phyloP scores from a whole-genome alignment of 2,797 vertebrate genomes.

The Thamnophis elegans region DNA sequence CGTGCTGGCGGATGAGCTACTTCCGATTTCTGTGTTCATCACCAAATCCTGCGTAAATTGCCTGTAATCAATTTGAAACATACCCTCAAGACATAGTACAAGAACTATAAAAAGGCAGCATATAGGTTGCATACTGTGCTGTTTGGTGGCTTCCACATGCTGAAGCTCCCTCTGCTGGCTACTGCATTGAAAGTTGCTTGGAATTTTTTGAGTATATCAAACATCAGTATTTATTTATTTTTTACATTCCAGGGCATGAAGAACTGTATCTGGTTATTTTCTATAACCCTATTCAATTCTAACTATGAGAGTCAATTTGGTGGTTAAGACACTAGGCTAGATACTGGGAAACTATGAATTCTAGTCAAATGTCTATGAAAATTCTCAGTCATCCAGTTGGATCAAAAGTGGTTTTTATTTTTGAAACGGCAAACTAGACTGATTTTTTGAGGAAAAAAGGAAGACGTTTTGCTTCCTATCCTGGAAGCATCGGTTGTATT shows the following conservation, averaged over 20 bases:
- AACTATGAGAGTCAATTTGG: not conserved
- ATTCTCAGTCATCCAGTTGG: not conserved
- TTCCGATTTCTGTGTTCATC: constrained; percentile 80
- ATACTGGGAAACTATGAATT: not conserved
- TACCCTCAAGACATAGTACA: constrained; percentile 69
- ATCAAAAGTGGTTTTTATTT: not conserved
- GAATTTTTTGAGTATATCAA: rapidly evolving
- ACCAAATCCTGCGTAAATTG: constrained; percentile 88
- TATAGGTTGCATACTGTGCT: not conserved
- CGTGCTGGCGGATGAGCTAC: constrained; percentile 62
- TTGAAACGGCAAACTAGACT: not conserved
- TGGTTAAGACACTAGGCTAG: not conserved
- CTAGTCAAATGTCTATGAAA: not conserved
- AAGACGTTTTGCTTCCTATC: not conserved
- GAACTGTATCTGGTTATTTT: rapidly evolving
- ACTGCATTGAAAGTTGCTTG: not conserved
- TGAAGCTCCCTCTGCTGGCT: constrained; percentile 72
- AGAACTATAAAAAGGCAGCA: constrained; percentile 44
- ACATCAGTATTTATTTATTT: not conserved
- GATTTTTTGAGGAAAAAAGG: not conserved
- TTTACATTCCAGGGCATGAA: not conserved
- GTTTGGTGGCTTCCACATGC: constrained; percentile 37
- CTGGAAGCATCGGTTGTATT: not conserved
- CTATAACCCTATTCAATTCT: not conserved
- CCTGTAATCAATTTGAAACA: constrained; percentile 82